Evolutionary conservation across 2,888 invertebrate genomes (phyloP), one percentile per base, ranked within the genome.

Genomic region (Eumacrocentrus americanus): DNA sequence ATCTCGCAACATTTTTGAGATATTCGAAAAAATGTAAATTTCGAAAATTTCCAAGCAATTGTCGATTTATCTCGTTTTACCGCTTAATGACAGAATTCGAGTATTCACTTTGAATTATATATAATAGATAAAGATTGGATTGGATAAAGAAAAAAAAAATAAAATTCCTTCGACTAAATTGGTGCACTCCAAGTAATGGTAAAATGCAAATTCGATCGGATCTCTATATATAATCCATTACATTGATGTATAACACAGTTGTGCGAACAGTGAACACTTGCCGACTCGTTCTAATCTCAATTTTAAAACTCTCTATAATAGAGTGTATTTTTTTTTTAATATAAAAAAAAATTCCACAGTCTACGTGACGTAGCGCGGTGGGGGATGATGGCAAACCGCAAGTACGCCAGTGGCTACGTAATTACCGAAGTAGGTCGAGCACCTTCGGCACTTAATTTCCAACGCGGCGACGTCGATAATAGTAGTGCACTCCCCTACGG

Each of bases 381-480:
- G 37, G 23, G 23, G 47, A n/a, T 25, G 16, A 48, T 38, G 16
- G 14, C n/a, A 18, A n/a, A 34, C 22, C n/a, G n/a, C 7, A 25
- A 40, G 44, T 34, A 34, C 18, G 35, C 34, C 44, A 22, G 34
- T 46, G 46, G 52, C 46, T 47, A 42, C 56, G 40, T 63, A 60
- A 63, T 63, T 63, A 63, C 60, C 16, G 42, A 63, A 63, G 40
- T 63, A 55, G 63, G 60, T 63, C 60, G 46, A 63, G 63, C 50
- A 60, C 63, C 57, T 60, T 47, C 42, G 58, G 60, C 60, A 60
- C 60, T 64, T 64, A 60, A 60, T 64, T 48, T 50, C 35, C 64
- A 47, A 63, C 64, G 34, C 62, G 51, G 47, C 55, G 38, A 35
- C 35, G 44, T 29, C 54, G 44, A 54, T 54, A 44, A 54, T 44